phyloP scores from a whole-genome alignment of 2,113 vertebrate genomes.

The Loxodonta africana region DNA sequence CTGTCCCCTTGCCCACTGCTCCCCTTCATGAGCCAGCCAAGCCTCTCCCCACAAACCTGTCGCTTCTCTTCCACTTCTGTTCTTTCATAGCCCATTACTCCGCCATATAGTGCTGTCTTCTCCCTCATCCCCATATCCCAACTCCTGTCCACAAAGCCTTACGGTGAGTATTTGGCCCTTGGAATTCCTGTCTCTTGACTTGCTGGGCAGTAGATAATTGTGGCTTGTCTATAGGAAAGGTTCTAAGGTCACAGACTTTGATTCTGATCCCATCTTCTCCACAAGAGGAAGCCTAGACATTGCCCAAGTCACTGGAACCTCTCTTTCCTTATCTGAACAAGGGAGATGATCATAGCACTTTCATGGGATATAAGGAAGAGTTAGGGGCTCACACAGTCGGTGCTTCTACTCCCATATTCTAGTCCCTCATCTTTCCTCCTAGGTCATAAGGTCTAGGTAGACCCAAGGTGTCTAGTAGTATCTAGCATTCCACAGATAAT shows the following conservation, averaged over 20 bases:
- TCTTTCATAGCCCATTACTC: not conserved
- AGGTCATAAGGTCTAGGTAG: not conserved
- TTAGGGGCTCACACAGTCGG: not conserved
- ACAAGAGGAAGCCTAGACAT: slow-evolving; percentile 26
- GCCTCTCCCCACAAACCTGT: not conserved
- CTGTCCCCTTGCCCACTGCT: not conserved
- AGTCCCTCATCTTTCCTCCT: not conserved
- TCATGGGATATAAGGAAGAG: not conserved
- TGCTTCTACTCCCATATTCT: not conserved
- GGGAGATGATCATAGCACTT: not conserved
- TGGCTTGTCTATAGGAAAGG: not conserved
- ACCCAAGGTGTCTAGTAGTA: not conserved
- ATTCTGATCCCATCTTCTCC: slow-evolving; percentile 21
- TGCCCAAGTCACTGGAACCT: slow-evolving; percentile 20
- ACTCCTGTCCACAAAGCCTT: not conserved
- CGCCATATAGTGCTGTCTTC: not conserved
- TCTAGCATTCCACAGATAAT: not conserved
- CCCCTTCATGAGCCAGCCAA: not conserved
- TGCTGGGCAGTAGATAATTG: not conserved
- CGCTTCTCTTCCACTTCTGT: not conserved
- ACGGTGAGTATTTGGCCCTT: not conserved
- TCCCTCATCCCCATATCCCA: not conserved
- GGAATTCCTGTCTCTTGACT: not conserved
- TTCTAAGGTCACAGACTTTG: slow-evolving; percentile 47
- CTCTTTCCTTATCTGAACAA: slow-evolving; percentile 16